Evolutionary conservation across 53 echinoderm and acorn worm species (phyloP), one percentile per base, ranked within the genome.

Genomic region (Temnopleurus reevesii): DNA sequence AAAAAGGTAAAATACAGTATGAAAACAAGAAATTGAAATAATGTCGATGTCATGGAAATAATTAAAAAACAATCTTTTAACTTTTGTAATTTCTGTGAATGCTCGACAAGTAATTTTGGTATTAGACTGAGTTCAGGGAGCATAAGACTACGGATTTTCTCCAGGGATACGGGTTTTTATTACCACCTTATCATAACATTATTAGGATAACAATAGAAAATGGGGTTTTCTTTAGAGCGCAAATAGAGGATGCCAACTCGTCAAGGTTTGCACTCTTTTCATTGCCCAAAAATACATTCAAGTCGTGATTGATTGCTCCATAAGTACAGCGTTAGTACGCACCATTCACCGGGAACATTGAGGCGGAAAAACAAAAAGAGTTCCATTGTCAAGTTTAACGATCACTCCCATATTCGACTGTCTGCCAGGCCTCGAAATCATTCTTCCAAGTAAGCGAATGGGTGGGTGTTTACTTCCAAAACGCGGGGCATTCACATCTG

Each of bases 161-260:
- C 63, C 33, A 63, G 63, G 63, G 63, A 34, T 33, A n/a, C n/a
- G n/a, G 13, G 5, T 12, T 63, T 30, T 33, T 30, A 33, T 63
- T 33, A 5, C 4, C 30, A 63, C 34, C 77, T 45, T 77, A 77
- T 44, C 77, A 77, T 45, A 77, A 77, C 77, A 77, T 77, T 43
- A 77, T 77, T 77, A 77, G 49, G 49, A 29, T 51, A 29, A 81
- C 81, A 81, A 81, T 51, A 17, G 53, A 12, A 81, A 81, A 81
- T 4, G 30, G 30, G 81, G 81, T 31, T 51, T 81, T 51, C 81
- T 45, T 81, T 81, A 10, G 53, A 81, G 26, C 30, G 28, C 12
- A 53, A 81, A 81, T 53, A 46, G 81, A 53, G 81, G 81, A 53
- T 81, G 81, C 53, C 81, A 53, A 81, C 8, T 31, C 81, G 49